These are phyloP conservation scores for Zaprionus capensis DNA, from an alignment of 1,140 invertebrate species.

Conservation along the genomic window DNA sequence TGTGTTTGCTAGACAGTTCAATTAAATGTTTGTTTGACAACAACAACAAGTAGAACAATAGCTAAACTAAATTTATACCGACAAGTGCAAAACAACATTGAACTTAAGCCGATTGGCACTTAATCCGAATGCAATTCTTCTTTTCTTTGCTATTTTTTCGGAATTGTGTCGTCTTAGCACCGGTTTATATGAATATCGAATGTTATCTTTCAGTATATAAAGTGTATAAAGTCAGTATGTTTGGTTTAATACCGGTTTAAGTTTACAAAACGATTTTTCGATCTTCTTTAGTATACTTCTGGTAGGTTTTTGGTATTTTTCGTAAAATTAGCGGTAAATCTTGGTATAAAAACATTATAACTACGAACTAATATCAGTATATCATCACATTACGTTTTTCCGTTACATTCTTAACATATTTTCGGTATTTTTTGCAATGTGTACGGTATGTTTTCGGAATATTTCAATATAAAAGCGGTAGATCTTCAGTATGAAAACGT, in stretches of 20 bases:
- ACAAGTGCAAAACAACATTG: conserved; percentile 43
- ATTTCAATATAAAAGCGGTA: too few relatives aligned
- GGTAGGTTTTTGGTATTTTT: too few relatives aligned
- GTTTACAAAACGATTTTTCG: neutral
- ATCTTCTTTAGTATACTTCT: too few relatives aligned
- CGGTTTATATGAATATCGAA: neutral
- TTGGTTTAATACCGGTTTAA: neutral
- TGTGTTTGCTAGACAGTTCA: conserved; percentile 44
- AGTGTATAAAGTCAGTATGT: neutral
- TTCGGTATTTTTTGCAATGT: neutral
- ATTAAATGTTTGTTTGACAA: conserved; percentile 56
- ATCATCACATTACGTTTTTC: neutral
- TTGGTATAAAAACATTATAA: neutral
- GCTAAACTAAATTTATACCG: conserved; percentile 45
- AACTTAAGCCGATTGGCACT: conserved; percentile 52
- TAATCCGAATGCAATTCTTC: conserved; percentile 19
- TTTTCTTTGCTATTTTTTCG: conserved; percentile 13
- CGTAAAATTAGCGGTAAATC: too few relatives aligned
- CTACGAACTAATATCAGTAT: neutral
- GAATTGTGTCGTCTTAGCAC: neutral
- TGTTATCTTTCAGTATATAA: too few relatives aligned
- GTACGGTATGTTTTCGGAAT: neutral
- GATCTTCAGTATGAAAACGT: too few relatives aligned
- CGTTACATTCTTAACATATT: neutral
- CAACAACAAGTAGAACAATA: conserved; percentile 22